A percentile compares a stretch with the other conserved stretches of the same genome.
These are phyloP conservation scores for Lycia hirtaria DNA, from an alignment of 2,888 invertebrate species.

Conservation along the genomic window DNA sequence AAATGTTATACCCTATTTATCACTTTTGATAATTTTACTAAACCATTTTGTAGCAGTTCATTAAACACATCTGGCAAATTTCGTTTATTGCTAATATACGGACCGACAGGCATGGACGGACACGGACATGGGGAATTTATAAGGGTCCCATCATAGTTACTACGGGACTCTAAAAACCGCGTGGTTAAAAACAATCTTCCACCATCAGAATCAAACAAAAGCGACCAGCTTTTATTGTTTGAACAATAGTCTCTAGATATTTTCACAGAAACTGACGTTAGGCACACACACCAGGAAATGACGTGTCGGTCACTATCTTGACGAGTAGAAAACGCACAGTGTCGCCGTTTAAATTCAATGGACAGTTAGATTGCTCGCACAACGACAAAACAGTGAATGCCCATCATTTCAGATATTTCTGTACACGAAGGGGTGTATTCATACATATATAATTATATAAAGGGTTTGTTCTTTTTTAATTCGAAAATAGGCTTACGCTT, in stretches of 20 bases:
- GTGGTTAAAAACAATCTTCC: slow-evolving; percentile 28
- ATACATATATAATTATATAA: too few species aligned
- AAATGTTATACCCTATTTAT: too few species aligned
- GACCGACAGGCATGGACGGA: too few species aligned
- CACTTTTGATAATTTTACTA: too few species aligned
- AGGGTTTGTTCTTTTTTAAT: too few species aligned
- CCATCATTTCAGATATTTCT: background rate
- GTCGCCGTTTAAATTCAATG: slow-evolving; percentile 38
- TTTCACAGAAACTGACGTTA: slow-evolving; percentile 59
- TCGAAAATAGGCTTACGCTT: too few species aligned
- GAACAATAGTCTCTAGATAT: slow-evolving; percentile 63
- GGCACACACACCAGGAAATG: slow-evolving; percentile 61
- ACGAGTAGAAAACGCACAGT: slow-evolving; percentile 38
- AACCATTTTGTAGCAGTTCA: too few species aligned
- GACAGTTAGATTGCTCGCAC: background rate
- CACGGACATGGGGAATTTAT: too few species aligned
- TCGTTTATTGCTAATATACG: too few species aligned
- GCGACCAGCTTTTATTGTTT: slow-evolving; percentile 60
- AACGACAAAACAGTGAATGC: background rate
- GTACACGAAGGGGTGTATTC: too few species aligned
- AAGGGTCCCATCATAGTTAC: too few species aligned
- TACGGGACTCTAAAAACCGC: slow-evolving; percentile 39
- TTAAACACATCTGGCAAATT: too few species aligned
- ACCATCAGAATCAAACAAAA: slow-evolving; percentile 47
- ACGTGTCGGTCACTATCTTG: slow-evolving; percentile 64